Percentiles rank a stretch among this genome's conserved stretches.
These are phyloP conservation scores for Chaetorhynchus papuensis DNA, from an alignment of 2,113 vertebrate genomes.

Conservation along the genomic window DNA sequence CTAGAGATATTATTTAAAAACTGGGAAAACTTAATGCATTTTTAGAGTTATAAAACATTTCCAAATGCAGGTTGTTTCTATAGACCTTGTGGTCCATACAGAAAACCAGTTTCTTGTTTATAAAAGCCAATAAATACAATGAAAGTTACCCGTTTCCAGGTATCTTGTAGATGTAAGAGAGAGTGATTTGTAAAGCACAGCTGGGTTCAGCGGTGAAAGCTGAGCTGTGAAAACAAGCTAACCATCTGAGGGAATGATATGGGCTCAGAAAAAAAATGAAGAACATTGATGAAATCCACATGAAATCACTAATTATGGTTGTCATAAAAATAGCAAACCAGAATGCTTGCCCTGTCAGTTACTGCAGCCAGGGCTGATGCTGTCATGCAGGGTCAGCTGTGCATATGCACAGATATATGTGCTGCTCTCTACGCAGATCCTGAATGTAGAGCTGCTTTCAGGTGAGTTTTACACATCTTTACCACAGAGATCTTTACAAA, in stretches of 20 bases:
- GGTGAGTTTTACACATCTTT: not conserved
- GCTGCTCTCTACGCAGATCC: not conserved
- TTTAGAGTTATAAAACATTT: not conserved
- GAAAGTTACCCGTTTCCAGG: not conserved
- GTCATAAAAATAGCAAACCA: not conserved
- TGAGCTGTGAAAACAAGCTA: not conserved
- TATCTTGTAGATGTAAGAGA: not conserved
- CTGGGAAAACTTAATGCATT: not conserved
- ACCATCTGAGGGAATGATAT: not conserved
- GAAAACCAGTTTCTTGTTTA: not conserved
- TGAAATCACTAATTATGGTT: conserved; percentile 1
- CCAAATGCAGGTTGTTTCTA: not conserved
- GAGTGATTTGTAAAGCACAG: not conserved
- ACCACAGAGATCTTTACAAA: not conserved
- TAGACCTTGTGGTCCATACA: not conserved
- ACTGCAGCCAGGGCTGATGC: not conserved
- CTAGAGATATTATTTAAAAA: not conserved
- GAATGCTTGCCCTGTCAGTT: not conserved
- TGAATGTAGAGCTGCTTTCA: conserved; percentile 3
- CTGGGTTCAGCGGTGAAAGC: not conserved
- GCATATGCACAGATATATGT: not conserved
- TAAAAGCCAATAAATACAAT: not conserved
- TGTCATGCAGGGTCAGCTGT: not conserved
- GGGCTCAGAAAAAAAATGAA: not conserved
- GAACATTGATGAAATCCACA: not conserved